These are phyloP conservation scores for Troides oblongomaculatus DNA, from an alignment of 2,888 invertebrate species.

Conservation along the genomic window DNA sequence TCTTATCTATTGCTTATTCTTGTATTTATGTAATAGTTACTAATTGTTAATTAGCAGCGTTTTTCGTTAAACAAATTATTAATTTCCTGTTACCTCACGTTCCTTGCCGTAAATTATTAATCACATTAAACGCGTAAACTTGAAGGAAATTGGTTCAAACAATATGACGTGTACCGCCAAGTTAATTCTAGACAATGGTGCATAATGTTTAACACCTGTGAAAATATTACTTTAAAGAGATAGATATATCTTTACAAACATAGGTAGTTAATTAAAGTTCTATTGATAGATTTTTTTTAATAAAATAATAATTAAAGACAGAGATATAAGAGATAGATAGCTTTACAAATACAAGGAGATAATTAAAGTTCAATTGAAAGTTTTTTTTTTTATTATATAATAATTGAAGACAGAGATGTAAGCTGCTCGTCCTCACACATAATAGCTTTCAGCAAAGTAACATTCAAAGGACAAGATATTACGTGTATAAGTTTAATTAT, in stretches of 20 bases:
- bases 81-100: not conserved
- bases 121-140: not conserved
- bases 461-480: too few relatives aligned
- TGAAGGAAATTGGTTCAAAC: not conserved
- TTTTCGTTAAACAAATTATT: not conserved
- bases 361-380: too few relatives aligned
- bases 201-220: not conserved
- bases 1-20: not conserved
- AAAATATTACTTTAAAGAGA: not conserved
- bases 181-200: not conserved
- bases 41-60: not conserved
- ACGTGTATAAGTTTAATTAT: too few relatives aligned
- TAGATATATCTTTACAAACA: not conserved
- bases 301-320: too few relatives aligned
- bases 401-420: too few relatives aligned
- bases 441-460: too few relatives aligned
- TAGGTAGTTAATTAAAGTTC: not conserved
- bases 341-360: too few relatives aligned
- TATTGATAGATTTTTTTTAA: too few relatives aligned
- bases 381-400: too few relatives aligned
- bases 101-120: not conserved
- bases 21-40: not conserved
- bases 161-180: not conserved
- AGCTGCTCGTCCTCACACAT: too few relatives aligned
- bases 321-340: too few relatives aligned